Conservation (phyloP, 2,113 vertebrate species). For the Laterallus jamaicensis region DNA sequence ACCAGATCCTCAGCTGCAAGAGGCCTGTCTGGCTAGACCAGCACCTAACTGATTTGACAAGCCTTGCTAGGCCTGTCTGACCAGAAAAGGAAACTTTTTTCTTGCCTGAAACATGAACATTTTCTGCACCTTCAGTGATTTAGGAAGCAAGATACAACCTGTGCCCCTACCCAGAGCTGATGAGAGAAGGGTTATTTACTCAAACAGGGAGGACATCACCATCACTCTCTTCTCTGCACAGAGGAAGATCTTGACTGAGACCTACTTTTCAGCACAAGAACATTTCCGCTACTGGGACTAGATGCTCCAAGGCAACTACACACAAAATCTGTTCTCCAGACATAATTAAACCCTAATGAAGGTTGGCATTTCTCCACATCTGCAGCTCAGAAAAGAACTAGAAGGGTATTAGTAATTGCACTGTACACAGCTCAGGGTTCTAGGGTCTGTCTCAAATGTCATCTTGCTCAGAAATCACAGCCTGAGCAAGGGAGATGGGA, state of each 20-base stretch:
- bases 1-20: background rate
- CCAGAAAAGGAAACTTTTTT: background rate
- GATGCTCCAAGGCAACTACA: background rate
- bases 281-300: background rate
- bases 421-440: background rate
- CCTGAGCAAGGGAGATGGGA: background rate
- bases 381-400: background rate
- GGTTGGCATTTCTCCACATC: background rate
- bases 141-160: background rate
- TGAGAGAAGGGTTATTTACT: background rate
- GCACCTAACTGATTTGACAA: background rate
- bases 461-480: background rate
- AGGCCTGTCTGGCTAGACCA: background rate
- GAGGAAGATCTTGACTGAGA: background rate
- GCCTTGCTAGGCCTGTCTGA: background rate
- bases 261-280: background rate
- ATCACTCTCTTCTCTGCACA: background rate
- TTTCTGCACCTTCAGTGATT: background rate
- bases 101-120: background rate
- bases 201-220: background rate
- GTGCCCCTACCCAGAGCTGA: background rate
- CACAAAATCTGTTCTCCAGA: background rate
- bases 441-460: background rate
- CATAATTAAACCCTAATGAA: conserved; percentile 38
- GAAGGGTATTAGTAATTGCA: background rate